A percentile compares a stretch with the other conserved stretches of the same genome.
phyloP scores from a whole-genome alignment of 92 coral and sea anemone species.

The Plumapathes pennacea region DNA sequence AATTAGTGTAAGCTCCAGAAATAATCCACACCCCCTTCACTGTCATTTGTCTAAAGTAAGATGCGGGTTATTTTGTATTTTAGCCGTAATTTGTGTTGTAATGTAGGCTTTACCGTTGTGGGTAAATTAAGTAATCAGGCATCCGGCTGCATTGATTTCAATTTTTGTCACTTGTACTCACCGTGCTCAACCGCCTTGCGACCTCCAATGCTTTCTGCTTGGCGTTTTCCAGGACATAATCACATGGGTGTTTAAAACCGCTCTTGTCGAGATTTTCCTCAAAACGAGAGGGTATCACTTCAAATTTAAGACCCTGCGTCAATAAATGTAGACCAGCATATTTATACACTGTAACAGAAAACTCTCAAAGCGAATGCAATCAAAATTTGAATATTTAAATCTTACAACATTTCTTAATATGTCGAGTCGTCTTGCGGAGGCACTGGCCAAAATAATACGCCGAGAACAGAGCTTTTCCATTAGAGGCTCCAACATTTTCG shows the following conservation, averaged over 20 bases:
- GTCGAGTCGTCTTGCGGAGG: slow-evolving; percentile 84
- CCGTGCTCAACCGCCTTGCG: slow-evolving; percentile 54
- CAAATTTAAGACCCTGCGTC: slow-evolving; percentile 80
- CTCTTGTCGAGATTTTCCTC: slow-evolving; percentile 92
- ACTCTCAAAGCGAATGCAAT: too few relatives aligned
- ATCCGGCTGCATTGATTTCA: too few relatives aligned
- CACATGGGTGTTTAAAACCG: slow-evolving; percentile 72
- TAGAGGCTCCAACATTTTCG: slow-evolving; percentile 92
- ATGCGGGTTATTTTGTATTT: too few relatives aligned
- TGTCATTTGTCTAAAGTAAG: too few relatives aligned
- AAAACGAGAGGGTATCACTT: slow-evolving; percentile 80
- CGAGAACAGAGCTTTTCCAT: slow-evolving; percentile 59
- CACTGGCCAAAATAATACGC: slow-evolving; percentile 84
- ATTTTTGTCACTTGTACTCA: too few relatives aligned
- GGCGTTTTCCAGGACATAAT: slow-evolving; percentile 93
- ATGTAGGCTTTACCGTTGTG: too few relatives aligned
- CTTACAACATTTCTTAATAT: slow-evolving; percentile 83
- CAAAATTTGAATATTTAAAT: not conserved
- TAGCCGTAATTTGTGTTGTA: too few relatives aligned
- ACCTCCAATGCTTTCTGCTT: slow-evolving; percentile 94
- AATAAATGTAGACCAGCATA: too few relatives aligned
- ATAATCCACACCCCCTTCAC: too few relatives aligned
- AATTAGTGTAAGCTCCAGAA: too few relatives aligned
- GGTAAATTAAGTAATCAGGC: too few relatives aligned
- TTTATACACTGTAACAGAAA: too few relatives aligned